Base-by-base conservation (phyloP, 2,797 vertebrate species). In the Buphagus erythrorhynchus region DNA sequence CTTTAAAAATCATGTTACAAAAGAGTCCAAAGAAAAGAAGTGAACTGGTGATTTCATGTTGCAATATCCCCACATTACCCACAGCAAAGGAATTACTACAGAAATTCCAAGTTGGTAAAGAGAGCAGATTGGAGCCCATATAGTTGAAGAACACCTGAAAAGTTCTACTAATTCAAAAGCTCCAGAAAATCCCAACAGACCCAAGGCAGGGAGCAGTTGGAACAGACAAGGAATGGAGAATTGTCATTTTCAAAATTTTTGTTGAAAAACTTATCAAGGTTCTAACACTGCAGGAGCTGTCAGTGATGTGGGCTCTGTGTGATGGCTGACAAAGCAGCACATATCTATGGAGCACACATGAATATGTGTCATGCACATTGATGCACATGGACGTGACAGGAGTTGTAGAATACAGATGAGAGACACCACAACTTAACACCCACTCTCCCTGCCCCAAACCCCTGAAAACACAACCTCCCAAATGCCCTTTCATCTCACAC, bases 271-370 rank as follows among this genome's bases (percentile, higher is more conserved):
- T 11, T 20, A 25, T 7, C 28, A n/a, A 57, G 11, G 14, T 43
- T 49, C 19, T 49, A 54, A 42, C 15, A 21, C 15, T 54, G 18
- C 57, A 65, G 46, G 26, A 74, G 48, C 57, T 45, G 76, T 38
- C 31, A n/a, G 31, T 43, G 36, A 16, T 1, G 15, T 3, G 43
- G 45, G 22, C 36, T 81, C 31, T 59, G 38, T 38, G 46, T 67
- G 36, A 48, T 3, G 2, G 25, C 33, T 75, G 66, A 75, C 49
- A 33, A 18, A 61, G 33, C 40, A 88, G 52, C 43, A 86, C 4
- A 0, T 5, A 43, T 1, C 48, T 54, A 5, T 2, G 1, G 22
- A 66, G 51, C 25, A 25, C 14, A 54, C 11, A 25, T 11, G 26
- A 13, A 54, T 28, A 12, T 26, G 5, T 6, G 15, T 11, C 28